Base-by-base conservation (phyloP, 2,113 vertebrate genomes). In the Saccopteryx bilineata region DNA sequence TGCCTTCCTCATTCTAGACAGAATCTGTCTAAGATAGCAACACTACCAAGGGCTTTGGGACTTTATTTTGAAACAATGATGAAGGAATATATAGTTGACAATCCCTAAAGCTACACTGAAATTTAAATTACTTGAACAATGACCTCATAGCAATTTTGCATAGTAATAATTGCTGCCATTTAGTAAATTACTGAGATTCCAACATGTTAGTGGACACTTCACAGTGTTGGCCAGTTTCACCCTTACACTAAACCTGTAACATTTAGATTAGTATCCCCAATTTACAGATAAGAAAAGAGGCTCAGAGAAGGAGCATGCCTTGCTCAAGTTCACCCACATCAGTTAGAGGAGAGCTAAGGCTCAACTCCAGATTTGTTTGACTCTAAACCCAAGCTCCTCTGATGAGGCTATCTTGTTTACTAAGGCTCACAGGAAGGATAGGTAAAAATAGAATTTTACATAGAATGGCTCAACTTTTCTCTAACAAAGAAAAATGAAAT, bases 101-200 rank as follows among this genome's bases (percentile, higher is more conserved):
- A 89, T 46, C 58, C 58, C 28, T 93, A 85, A 96, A 96, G 81
- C 24, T 86, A 96, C 85, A 76, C 6, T 48, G 83, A 95, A 50
- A 91, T 93, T 90, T 94, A 84, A 48, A 85, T 91, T 95, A 92
- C 63, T 63, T 65, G 65, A 95, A 86, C 69, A 83, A 84, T 97
- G 96, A 96, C 0, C 28, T 97, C 93, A 90, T 80, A 94, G 96
- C 48, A 91, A 33, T 6, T 93, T 87, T 76, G 72, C 58, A 9
- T 96, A 87, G 95, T 65, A 83, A 97, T 96, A 94, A 97, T 96
- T 94, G 79, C 68, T 48, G 79, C 68, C 88, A 97, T 86, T 97
- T 97, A 96, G 82, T 72, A 90, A 97, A 97, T 96, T 96, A 92
- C 93, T 71, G 81, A 96, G 52, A 95, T 90, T 97, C 91, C 83